These are phyloP conservation scores for Cynodonichthys magdalenae DNA, from an alignment of 2,797 vertebrate species.

Conservation along the genomic window DNA sequence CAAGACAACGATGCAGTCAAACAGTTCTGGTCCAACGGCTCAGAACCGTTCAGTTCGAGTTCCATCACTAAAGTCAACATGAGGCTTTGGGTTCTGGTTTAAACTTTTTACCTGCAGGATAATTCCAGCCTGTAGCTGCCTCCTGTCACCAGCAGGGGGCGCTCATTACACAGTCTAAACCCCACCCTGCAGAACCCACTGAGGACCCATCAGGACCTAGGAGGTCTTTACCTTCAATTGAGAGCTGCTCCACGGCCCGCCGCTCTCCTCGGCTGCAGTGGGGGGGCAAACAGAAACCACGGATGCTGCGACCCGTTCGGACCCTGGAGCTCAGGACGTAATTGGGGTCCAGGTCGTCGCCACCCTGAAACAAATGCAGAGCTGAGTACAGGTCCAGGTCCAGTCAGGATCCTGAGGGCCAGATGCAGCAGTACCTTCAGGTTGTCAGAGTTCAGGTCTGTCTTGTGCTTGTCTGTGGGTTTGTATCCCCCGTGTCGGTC, in stretches of 20 bases:
- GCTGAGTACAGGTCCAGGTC: background rate
- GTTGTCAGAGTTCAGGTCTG: slow-evolving; percentile 87
- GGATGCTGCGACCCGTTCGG: slow-evolving; percentile 93
- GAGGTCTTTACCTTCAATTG: slow-evolving; percentile 86
- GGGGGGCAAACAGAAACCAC: slow-evolving; percentile 94
- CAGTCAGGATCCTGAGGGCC: too few relatives aligned
- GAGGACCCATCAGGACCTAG: background rate
- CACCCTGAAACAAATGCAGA: slow-evolving; percentile 78
- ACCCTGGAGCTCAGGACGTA: slow-evolving; percentile 96
- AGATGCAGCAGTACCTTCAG: slow-evolving; percentile 85
- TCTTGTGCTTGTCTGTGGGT: slow-evolving; percentile 95
- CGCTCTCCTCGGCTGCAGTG: slow-evolving; percentile 96
- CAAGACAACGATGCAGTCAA: too few relatives aligned
- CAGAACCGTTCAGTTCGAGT: too few relatives aligned
- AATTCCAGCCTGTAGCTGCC: background rate
- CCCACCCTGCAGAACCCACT: too few relatives aligned
- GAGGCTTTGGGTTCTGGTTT: too few relatives aligned
- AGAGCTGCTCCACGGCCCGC: slow-evolving; percentile 90
- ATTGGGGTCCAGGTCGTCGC: slow-evolving; percentile 92
- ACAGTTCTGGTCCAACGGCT: too few relatives aligned
- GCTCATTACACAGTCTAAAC: too few relatives aligned
- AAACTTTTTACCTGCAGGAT: too few relatives aligned
- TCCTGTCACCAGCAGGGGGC: background rate
- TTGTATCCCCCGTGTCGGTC: slow-evolving; percentile 96
- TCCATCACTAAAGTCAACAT: too few relatives aligned